A percentile compares a stretch with the other conserved stretches of the same genome.
These are phyloP conservation scores for Drosophila pallidifrons DNA, from an alignment of 1,140 invertebrate genomes.

Conservation along the genomic window DNA sequence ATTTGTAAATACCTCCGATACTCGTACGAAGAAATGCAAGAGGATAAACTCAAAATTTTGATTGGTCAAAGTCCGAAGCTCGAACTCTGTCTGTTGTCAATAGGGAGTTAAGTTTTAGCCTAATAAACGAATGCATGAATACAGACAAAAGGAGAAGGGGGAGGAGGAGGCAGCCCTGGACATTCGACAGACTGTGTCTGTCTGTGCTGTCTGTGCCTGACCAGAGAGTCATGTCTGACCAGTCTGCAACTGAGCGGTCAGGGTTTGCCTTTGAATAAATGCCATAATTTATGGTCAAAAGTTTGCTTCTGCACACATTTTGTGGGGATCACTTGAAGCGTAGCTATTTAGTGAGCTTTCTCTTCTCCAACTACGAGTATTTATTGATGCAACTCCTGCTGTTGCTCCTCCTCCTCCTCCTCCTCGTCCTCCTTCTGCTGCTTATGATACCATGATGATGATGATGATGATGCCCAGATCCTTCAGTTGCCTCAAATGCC, in stretches of 20 bases:
- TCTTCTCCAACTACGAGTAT: conserved; percentile 24
- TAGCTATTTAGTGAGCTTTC: conserved; percentile 67
- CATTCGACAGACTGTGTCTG: conserved; percentile 16
- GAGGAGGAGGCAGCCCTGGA: neutral
- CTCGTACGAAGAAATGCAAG: neutral
- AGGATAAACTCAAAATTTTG: conserved; percentile 65
- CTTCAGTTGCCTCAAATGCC: conserved; percentile 31
- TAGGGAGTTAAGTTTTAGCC: conserved; percentile 56
- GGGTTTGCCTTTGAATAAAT: conserved; percentile 79
- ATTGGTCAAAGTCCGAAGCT: conserved; percentile 60
- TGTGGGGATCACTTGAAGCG: conserved; percentile 77
- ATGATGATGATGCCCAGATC: conserved; percentile 14
- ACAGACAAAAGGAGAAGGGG: neutral
- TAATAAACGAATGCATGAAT: conserved; percentile 54
- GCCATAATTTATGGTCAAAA: conserved; percentile 83
- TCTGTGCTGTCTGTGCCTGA: neutral
- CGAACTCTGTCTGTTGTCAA: conserved; percentile 57
- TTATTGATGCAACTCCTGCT: conserved; percentile 40
- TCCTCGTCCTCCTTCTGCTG: conserved; percentile 28
- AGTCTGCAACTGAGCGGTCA: conserved; percentile 25
- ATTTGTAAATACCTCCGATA: neutral
- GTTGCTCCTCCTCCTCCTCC: conserved; percentile 6
- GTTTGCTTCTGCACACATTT: conserved; percentile 81
- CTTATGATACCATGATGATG: conserved; percentile 23
- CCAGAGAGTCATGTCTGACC: conserved; percentile 3